Evolutionary conservation across 2,888 invertebrate species (phyloP).

Genomic region (Papilio gigon): DNA sequence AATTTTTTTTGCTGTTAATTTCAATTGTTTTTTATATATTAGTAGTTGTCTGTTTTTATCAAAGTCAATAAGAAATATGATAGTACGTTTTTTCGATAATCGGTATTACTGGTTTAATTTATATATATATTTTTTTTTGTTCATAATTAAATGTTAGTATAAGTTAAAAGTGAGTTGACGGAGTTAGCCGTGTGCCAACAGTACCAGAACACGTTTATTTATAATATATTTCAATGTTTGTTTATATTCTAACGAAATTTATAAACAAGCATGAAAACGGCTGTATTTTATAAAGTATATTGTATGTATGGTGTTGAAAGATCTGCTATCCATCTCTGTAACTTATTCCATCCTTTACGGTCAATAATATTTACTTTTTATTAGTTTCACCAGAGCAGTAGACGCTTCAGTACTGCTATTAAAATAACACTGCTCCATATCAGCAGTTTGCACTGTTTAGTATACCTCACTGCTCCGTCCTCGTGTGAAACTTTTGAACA

Average conservation of each 20-base stretch:
- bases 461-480: not conserved
- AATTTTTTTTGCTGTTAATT: too few species aligned
- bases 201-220: slow-evolving; percentile 26
- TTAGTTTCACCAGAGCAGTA: not conserved
- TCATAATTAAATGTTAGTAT: too few species aligned
- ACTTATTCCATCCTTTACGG: not conserved
- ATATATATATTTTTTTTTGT: too few species aligned
- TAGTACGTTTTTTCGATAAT: too few species aligned
- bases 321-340: slow-evolving; percentile 6
- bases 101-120: too few species aligned
- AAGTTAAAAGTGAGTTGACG: not conserved
- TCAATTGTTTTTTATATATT: too few species aligned
- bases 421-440: not conserved
- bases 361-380: not conserved
- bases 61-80: too few species aligned
- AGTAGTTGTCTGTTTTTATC: too few species aligned
- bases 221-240: slow-evolving; percentile 27
- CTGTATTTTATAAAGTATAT: not conserved
- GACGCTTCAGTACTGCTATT: not conserved
- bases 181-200: slow-evolving; percentile 1
- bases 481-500: not conserved
- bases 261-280: slow-evolving; percentile 24
- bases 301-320: slow-evolving; percentile 1
- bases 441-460: not conserved
- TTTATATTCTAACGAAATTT: slow-evolving; percentile 17